Evolutionary conservation across 2,113 vertebrate species (phyloP).

Genomic region (Emydura subglobosa): DNA sequence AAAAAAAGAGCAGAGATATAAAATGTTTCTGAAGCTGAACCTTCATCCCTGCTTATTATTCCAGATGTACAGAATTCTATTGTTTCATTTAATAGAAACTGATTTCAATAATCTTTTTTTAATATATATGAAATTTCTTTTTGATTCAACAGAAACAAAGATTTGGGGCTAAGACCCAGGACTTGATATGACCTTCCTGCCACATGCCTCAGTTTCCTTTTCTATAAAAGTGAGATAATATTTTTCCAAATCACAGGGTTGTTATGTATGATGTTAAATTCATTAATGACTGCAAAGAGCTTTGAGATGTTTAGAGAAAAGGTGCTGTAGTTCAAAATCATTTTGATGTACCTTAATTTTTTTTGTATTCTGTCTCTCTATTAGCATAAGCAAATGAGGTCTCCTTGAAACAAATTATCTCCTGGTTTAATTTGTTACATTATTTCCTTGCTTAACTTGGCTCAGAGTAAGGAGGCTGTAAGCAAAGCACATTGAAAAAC

Average conservation of each 20-base stretch:
- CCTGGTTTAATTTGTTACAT: not conserved
- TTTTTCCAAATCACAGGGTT: not conserved
- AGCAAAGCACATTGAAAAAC: not conserved
- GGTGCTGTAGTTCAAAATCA: not conserved
- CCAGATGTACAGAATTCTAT: not conserved
- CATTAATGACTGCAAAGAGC: not conserved
- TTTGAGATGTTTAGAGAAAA: not conserved
- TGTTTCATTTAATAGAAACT: not conserved
- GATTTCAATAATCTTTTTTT: not conserved
- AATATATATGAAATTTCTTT: too few relatives aligned
- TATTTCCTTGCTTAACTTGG: not conserved
- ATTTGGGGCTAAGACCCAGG: not conserved
- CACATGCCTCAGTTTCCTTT: not conserved
- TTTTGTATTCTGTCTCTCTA: not conserved
- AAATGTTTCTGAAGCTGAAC: not conserved
- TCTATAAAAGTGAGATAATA: not conserved
- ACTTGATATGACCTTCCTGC: not conserved
- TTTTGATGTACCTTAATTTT: not conserved
- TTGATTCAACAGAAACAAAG: not conserved
- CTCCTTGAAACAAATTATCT: not conserved
- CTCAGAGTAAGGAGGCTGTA: not conserved
- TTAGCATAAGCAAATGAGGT: not conserved
- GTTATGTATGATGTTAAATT: not conserved
- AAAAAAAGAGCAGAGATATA: not conserved
- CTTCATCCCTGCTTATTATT: not conserved